phyloP scores from a whole-genome alignment of 2,797 vertebrate genomes.

The Acridotheres tristis region DNA sequence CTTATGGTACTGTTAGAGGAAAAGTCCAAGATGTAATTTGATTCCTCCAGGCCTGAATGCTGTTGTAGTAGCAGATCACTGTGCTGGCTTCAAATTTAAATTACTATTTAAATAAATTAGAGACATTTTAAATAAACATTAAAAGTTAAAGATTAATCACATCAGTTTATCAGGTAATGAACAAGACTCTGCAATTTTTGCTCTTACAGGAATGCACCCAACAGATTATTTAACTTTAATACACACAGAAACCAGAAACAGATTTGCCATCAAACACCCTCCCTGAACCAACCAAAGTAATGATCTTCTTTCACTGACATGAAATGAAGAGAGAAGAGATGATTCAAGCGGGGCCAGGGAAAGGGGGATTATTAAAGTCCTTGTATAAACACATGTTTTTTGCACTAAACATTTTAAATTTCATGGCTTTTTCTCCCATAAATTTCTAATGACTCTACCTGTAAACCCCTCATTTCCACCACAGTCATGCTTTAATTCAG shows the following conservation, averaged over 20 bases:
- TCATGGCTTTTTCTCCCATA: constrained; percentile 8
- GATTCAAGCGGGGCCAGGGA: background rate
- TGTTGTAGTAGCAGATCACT: background rate
- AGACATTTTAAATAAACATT: constrained; percentile 9
- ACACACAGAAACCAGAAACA: background rate
- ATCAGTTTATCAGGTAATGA: background rate
- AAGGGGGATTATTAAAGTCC: background rate
- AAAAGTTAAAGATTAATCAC: constrained; percentile 10
- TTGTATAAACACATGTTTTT: constrained; percentile 3
- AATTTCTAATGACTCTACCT: constrained; percentile 22
- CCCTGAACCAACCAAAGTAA: background rate
- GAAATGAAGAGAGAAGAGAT: background rate
- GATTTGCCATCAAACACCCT: background rate
- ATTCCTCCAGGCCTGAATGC: background rate
- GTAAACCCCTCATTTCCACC: constrained; percentile 42
- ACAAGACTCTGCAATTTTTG: background rate
- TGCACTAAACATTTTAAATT: background rate
- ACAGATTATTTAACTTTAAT: background rate
- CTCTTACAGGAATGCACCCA: background rate
- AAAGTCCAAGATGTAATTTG: background rate
- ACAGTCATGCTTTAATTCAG: constrained; percentile 67
- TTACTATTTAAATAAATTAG: constrained; percentile 25
- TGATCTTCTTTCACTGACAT: background rate
- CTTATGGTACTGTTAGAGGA: background rate
- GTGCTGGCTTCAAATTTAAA: background rate